Percentiles rank a stretch among this genome's conserved stretches.
phyloP scores from a whole-genome alignment of 2,797 vertebrate genomes.

The Spinus olivaceus region DNA sequence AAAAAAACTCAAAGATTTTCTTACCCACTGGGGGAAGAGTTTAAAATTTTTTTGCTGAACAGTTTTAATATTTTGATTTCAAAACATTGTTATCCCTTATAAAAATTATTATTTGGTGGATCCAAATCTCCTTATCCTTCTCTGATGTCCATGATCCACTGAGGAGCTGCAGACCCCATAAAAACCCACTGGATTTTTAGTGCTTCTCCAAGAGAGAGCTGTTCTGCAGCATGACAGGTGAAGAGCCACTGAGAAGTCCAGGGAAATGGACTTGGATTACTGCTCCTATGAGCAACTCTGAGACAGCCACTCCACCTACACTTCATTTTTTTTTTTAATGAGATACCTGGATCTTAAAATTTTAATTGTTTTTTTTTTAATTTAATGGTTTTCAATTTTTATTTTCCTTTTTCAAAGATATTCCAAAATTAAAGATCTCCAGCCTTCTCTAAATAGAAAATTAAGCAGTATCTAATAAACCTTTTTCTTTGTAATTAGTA shows the following conservation, averaged over 20 bases:
- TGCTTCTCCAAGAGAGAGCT: not conserved
- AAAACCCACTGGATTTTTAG: not conserved
- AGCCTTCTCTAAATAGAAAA: not conserved
- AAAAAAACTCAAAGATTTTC: accelerated
- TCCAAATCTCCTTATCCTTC: not conserved
- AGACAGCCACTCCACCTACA: not conserved
- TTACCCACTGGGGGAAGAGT: accelerated
- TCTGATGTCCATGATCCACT: not conserved
- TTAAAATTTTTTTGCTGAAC: not conserved
- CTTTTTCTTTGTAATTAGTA: not conserved
- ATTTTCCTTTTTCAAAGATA: not conserved
- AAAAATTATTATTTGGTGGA: not conserved
- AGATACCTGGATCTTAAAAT: not conserved
- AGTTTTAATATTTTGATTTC: not conserved
- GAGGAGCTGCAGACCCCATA: not conserved
- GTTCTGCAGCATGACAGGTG: not conserved
- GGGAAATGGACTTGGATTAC: not conserved
- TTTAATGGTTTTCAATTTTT: accelerated
- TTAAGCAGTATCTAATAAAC: not conserved
- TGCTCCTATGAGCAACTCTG: not conserved
- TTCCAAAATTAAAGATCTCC: not conserved
- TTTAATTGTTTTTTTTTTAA: not conserved
- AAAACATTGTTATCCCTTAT: not conserved
- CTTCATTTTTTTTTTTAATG: not conserved
- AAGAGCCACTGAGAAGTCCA: not conserved